Base-by-base conservation (phyloP, 2,113 vertebrate genomes). In the Carassius carassius region DNA sequence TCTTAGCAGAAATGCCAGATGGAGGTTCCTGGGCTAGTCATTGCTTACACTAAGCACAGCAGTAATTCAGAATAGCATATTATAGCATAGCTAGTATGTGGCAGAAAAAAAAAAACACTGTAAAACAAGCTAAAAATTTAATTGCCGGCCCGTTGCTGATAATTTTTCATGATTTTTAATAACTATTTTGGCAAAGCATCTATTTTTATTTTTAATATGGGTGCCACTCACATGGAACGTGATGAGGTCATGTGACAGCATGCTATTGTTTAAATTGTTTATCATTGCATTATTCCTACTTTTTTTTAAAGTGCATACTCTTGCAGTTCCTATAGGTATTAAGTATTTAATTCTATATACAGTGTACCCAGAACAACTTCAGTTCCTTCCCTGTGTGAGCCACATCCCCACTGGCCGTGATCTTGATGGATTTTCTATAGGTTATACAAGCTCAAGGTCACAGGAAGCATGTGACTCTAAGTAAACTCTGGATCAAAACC, bases 401-500 rank as follows among this genome's bases (percentile, higher is more conserved):
- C 19, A 23, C 70, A 73, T 73, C 21, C 35, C 7, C 21, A 41
- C 37, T 80, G 4, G 3, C 7, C n/a, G 0, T 60, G 19, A 21
- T 37, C 37, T 32, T 13, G 17, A 44, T 14, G 23, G 37, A 7
- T 23, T 41, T 32, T 83, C 82, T 49, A 76, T 35, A 62, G 3
- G 12, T 73, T 85, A 70, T n/a, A 56, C 29, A 85, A 74, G 12
- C 23, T 60, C 35, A 72, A 41, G 14, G 76, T 49, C 83, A 79
- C 51, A 63, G 78, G 63, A 74, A 65, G 58, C 32, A 75, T 37
- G 51, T 65, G 84, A 72, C 19, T 82, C 19, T 82, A 70, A 83
- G 88, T 74, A 84, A 90, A 91, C 88, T 88, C 90, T 90, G 91
- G 90, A 92, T 92, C 92, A 91, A 79, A 85, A 78, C 56, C 25